Evolutionary conservation across 37 sponge, comb jelly and placozoan species (phyloP).

Genomic region (Ephydatia muelleri): DNA sequence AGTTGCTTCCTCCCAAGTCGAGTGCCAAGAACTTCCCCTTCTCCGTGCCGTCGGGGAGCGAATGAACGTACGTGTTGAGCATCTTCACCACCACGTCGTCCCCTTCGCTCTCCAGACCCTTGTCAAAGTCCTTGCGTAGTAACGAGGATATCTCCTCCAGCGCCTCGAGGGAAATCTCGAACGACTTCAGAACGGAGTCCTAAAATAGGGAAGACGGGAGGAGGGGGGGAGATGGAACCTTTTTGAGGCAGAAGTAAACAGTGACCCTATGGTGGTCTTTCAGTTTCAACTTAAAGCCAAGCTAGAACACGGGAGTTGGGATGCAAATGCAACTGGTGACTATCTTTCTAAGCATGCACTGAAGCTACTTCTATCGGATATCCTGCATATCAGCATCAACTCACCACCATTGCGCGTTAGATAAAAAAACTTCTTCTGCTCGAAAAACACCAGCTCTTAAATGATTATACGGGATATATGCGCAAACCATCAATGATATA

Average conservation of each 20-base stretch:
- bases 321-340: too few species aligned
- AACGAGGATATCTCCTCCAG: constrained; percentile 45
- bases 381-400: too few species aligned
- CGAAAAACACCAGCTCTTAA: neutral
- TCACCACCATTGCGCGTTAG: too few species aligned
- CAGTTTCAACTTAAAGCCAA: too few species aligned
- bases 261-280: too few species aligned
- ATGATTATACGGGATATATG: neutral
- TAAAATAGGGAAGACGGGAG: neutral
- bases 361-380: too few species aligned
- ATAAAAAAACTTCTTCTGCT: neutral
- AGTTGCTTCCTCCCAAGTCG: constrained; percentile 96
- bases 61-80: constrained; percentile 95
- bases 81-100: constrained; percentile 82
- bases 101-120: constrained; percentile 80
- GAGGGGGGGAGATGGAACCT: neutral
- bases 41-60: constrained; percentile 85
- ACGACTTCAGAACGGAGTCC: constrained; percentile 55
- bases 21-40: constrained; percentile 91
- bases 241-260: too few species aligned
- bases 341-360: too few species aligned
- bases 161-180: constrained; percentile 56
- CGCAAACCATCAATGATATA: too few species aligned
- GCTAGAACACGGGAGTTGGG: too few species aligned
- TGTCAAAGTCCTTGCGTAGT: constrained; percentile 61